A percentile compares a stretch with the other conserved stretches of the same genome.
Evolutionary conservation across 2,888 invertebrate genomes (phyloP).

Genomic region (Thymelicus lineola): DNA sequence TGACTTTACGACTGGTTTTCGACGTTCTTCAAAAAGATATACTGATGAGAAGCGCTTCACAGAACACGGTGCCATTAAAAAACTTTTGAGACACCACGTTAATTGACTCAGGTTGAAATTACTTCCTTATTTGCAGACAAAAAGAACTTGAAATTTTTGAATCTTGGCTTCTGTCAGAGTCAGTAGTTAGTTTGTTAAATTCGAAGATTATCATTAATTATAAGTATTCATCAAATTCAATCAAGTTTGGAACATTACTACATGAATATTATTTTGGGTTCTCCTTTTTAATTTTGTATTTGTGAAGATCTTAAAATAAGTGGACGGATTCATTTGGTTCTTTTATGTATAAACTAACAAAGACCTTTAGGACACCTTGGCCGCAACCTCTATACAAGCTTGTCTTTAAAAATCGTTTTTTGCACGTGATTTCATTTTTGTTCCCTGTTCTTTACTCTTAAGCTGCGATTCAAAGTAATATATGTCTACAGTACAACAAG

Average conservation of each 20-base stretch:
- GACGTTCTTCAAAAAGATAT: slow-evolving; percentile 24
- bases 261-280: not conserved
- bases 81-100: slow-evolving; percentile 19
- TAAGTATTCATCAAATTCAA: not conserved
- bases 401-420: not conserved
- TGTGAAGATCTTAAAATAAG: not conserved
- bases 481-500: too few species aligned
- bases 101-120: slow-evolving; percentile 26
- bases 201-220: not conserved
- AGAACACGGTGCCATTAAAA: slow-evolving; percentile 22
- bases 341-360: not conserved
- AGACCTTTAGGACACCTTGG: slow-evolving; percentile 15
- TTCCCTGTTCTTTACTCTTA: not conserved
- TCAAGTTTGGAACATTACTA: too few species aligned
- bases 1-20: slow-evolving; percentile 44
- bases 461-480: not conserved
- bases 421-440: not conserved
- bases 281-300: not conserved
- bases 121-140: slow-evolving; percentile 28
- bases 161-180: not conserved
- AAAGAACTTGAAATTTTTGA: slow-evolving; percentile 10
- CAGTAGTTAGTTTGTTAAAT: too few species aligned
- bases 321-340: not conserved
- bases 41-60: slow-evolving; percentile 29
- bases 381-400: not conserved